Conservation (phyloP, 2,797 vertebrate genomes). For the Gouania willdenowi region DNA sequence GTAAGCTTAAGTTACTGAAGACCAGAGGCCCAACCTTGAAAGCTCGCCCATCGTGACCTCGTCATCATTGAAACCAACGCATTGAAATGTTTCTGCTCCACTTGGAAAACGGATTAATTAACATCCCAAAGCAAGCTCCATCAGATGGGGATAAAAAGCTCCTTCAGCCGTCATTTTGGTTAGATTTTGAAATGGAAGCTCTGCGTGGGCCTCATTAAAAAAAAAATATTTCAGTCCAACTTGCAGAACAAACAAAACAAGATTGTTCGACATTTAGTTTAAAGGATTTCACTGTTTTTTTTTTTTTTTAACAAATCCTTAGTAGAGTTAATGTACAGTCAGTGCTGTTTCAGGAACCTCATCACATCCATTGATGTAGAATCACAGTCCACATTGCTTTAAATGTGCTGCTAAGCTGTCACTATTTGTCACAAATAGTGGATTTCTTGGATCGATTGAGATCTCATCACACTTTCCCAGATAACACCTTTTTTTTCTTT, state of each 20-base stretch:
- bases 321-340: slow-evolving; percentile 16
- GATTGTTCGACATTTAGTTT: too few species aligned
- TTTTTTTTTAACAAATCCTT: slow-evolving; percentile 30
- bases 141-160: slow-evolving; percentile 21
- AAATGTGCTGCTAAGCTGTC: slow-evolving; percentile 56
- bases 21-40: slow-evolving; percentile 71
- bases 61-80: slow-evolving; percentile 39
- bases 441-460: too few species aligned
- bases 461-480: slow-evolving; percentile 8
- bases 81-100: slow-evolving; percentile 37
- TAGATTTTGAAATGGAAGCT: slow-evolving; percentile 21
- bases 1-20: slow-evolving; percentile 63
- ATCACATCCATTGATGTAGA: slow-evolving; percentile 25
- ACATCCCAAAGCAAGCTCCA: slow-evolving; percentile 26
- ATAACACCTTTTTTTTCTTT: slow-evolving; percentile 33
- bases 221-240: too few species aligned
- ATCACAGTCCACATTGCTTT: slow-evolving; percentile 56
- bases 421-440: slow-evolving; percentile 34
- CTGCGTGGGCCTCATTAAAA: slow-evolving; percentile 1
- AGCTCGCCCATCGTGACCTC: slow-evolving; percentile 59
- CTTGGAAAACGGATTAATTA: slow-evolving; percentile 49
- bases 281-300: slow-evolving; percentile 10
- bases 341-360: slow-evolving; percentile 14
- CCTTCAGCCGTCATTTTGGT: slow-evolving; percentile 19
- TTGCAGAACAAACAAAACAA: too few species aligned